phyloP scores from a whole-genome alignment of 2,113 vertebrate genomes.

The Cisticola juncidis region DNA sequence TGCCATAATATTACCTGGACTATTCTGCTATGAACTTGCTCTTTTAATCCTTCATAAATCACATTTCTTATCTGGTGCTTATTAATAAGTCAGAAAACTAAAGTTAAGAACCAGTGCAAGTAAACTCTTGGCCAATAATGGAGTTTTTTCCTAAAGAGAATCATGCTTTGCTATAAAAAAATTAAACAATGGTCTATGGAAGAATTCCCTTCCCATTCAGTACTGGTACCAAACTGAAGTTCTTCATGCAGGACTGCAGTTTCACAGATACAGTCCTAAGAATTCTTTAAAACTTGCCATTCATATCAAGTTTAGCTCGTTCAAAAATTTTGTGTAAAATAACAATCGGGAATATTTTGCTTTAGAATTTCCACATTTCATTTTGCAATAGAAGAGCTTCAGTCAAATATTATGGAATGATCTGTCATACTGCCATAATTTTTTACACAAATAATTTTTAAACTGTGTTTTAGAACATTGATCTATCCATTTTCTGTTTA shows the following conservation, averaged over 20 bases:
- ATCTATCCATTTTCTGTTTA: not conserved
- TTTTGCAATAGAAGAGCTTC: not conserved
- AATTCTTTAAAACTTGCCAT: not conserved
- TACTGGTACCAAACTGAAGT: not conserved
- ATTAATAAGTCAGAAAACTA: conserved; percentile 56
- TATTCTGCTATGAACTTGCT: not conserved
- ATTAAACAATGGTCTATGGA: not conserved
- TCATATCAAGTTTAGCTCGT: not conserved
- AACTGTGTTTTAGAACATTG: not conserved
- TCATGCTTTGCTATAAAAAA: not conserved
- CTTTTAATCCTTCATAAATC: conserved; percentile 42
- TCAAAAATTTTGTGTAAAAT: not conserved
- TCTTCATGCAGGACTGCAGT: not conserved
- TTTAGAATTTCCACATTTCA: not conserved
- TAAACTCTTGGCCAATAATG: conserved; percentile 8
- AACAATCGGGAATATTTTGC: not conserved
- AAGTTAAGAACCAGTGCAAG: conserved; percentile 12
- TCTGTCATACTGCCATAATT: not conserved
- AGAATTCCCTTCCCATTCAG: not conserved
- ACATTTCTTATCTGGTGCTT: not conserved
- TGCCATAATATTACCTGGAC: not conserved
- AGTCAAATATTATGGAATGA: not conserved
- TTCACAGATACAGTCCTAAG: not conserved
- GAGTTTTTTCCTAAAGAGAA: not conserved
- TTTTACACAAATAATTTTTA: not conserved